These are phyloP conservation scores for Trachops cirrhosus DNA, from an alignment of 2,797 vertebrate species.

Conservation along the genomic window DNA sequence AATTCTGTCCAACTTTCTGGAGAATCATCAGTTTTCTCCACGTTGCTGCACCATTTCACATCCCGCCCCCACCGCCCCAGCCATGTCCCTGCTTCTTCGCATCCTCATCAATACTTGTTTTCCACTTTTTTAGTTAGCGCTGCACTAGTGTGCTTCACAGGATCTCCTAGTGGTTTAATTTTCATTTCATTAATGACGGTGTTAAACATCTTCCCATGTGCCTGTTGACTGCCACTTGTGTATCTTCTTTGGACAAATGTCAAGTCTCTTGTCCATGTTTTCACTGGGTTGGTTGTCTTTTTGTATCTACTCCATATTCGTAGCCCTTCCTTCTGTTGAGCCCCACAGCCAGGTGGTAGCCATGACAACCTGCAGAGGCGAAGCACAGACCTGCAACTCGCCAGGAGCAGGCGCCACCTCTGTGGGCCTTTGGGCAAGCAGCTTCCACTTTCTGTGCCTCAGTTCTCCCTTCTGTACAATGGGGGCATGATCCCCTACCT, in stretches of 20 bases:
- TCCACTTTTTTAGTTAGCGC: not conserved
- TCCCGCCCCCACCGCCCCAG: too few species aligned
- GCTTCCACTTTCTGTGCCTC: not conserved
- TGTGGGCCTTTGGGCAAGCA: not conserved
- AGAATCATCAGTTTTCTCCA: not conserved
- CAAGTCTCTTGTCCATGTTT: not conserved
- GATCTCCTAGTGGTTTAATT: not conserved
- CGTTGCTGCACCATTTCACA: not conserved
- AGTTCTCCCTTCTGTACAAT: not conserved
- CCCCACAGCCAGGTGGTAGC: too few species aligned
- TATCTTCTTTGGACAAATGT: not conserved
- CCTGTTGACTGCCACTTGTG: not conserved
- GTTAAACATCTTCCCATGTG: not conserved
- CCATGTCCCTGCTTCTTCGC: not conserved
- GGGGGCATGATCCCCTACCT: not conserved
- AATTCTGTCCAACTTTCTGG: not conserved
- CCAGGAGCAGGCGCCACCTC: not conserved
- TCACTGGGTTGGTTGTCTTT: not conserved
- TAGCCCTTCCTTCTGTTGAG: not conserved
- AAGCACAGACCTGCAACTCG: not conserved
- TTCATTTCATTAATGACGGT: not conserved
- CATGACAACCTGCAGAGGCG: not conserved
- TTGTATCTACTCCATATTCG: not conserved
- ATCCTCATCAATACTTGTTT: not conserved
- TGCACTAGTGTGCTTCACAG: too few species aligned